Base-by-base conservation (phyloP, 2,797 vertebrate species). In the Dromococcyx pavoninus region DNA sequence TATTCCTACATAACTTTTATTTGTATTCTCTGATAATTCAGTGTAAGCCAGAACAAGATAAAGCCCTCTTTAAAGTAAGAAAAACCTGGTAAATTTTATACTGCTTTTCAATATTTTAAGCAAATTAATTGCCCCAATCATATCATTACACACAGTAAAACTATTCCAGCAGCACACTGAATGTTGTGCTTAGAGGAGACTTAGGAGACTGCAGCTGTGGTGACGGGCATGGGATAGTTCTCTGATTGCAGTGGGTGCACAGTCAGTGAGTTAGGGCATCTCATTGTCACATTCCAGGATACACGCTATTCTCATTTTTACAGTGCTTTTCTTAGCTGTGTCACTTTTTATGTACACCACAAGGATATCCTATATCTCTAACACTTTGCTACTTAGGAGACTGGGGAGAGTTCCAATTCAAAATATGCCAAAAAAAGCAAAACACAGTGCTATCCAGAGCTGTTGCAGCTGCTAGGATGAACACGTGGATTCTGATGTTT, bases 21-120 rank as follows among this genome's bases (percentile, higher is more conserved):
- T 88, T n/a, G 1, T 64, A 9, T 92, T 95, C 77, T 93, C 87
- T 94, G 22, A 74, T 95, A 84, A 87, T 67, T 77, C 54, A 28
- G 51, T 51, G 33, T 86, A 87, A 87, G 27, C 50, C 74, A 58
- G 28, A 77, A 60, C 50, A 95, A 88, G 37, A 44, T 78, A 77
- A 74, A 41, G 3, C 7, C 19, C 5, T 28, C 57, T 92, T 86
- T 35, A 72, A 84, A 80, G 27, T 25, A 44, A 64, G 60, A 61
- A 80, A 91, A 83, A 4, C 30, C 28, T 6, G 4, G 17, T n/a
- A 27, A 50, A 83, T 91, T 88, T 88, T 57, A 67, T 43, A n/a
- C 10, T 25, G 13, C 11, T 95, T 91, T 78, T 64, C 54, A 73
- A 22, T 43, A 76, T 62, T 78, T 79, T 33, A 14, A 64, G 65